Evolutionary conservation across 2,113 vertebrate species (phyloP).

Genomic region (Australoheros scitulus): DNA sequence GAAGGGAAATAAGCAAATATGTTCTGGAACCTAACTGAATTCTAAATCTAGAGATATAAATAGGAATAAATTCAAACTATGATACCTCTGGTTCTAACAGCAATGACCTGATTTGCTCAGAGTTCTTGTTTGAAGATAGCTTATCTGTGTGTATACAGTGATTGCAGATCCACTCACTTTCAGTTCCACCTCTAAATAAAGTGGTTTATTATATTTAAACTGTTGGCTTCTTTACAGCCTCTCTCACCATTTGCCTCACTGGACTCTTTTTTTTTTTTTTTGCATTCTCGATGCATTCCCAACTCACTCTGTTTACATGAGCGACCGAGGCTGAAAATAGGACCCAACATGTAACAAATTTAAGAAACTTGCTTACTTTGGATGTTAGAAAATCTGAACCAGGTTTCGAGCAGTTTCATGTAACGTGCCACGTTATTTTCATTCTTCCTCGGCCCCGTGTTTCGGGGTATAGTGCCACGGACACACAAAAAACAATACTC

Average conservation of each 20-base stretch:
- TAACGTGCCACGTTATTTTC: slow-evolving; percentile 32
- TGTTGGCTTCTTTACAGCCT: too few species aligned
- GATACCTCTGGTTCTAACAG: too few species aligned
- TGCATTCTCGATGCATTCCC: too few species aligned
- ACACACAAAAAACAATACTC: slow-evolving; percentile 54
- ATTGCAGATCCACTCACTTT: too few species aligned
- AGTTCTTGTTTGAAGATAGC: neutral
- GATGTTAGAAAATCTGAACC: neutral
- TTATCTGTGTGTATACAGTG: neutral
- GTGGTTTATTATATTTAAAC: too few species aligned
- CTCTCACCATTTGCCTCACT: too few species aligned
- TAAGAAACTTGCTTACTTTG: neutral
- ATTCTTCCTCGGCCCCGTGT: neutral
- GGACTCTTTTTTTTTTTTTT: too few species aligned
- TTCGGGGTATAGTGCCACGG: neutral
- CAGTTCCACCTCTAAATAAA: too few species aligned
- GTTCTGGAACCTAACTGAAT: neutral
- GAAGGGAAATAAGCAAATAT: too few species aligned
- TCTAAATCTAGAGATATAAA: rapidly evolving
- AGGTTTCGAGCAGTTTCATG: neutral
- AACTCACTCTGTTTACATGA: too few species aligned
- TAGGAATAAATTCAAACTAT: neutral
- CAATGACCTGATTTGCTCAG: neutral
- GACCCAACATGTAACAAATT: neutral
- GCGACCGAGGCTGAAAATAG: neutral